Evolutionary conservation across 2,888 invertebrate genomes (phyloP), one percentile per base, ranked within the genome.

Genomic region (Drosophila diplacantha): DNA sequence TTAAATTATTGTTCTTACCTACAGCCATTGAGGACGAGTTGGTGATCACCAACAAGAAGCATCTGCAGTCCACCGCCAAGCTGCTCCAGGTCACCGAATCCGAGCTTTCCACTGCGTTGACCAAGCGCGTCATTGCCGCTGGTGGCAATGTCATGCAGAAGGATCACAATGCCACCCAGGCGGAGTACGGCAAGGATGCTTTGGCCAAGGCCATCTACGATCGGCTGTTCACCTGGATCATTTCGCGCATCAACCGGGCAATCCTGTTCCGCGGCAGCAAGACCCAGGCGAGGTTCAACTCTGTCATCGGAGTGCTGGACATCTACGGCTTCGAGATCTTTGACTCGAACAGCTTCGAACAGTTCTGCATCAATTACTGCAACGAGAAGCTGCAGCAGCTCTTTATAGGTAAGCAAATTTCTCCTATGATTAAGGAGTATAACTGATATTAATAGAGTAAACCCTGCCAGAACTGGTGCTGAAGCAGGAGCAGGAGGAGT

Each of bases 321-420:
- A 99, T 99, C 85, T 99, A 99, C 88, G 99, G 99, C 20, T 99
- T 99, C 89, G 99, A 99, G 90, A 97, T 99, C 74, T 98, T 99
- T 88, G 97, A 98, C 77, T 92, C 92, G 29, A 99, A 99, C 89
- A 97, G 96, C 89, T 98, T 99, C 89, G 99, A 99, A 88, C 99
- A 99, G 90, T 97, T 99, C 89, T 99, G 98, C 89, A 99, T 99
- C 16, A 99, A 99, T 89, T 99, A 98, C 89, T 99, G 98, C 87
- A 99, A 99, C 87, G 99, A 99, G 90, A 99, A 99, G 87, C 90
- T 99, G 72, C 99, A 99, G 87, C 99, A 99, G 88, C 90, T 99
- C 34, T 99, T 99, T 87, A 99, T 99, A 84, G 95, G 95, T 95
- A 14, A 16, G 3, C 3, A 1, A 18, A 5, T 18, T 8, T 1